These are phyloP conservation scores for Rallus crepitans DNA, from an alignment of 2,797 vertebrate species.

Conservation along the genomic window DNA sequence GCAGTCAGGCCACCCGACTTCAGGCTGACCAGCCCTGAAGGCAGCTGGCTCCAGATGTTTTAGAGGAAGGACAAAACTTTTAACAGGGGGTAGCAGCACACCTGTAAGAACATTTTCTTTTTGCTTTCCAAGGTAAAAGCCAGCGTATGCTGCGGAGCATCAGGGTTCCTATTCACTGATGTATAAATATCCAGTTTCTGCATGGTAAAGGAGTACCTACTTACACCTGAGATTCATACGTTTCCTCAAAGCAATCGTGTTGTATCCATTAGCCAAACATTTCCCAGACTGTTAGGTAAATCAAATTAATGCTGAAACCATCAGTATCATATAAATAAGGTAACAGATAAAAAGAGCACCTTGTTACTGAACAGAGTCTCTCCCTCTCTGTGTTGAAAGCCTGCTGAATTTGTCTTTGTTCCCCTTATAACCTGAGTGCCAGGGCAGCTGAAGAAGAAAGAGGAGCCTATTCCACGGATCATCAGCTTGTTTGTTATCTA, in stretches of 20 bases:
- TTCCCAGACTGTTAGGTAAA: background rate
- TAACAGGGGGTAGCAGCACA: background rate
- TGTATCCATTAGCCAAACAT: background rate
- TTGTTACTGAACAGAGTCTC: background rate
- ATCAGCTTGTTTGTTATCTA: background rate
- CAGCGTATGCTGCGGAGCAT: background rate
- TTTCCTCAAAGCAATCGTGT: background rate
- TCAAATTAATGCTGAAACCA: background rate
- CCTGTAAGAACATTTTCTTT: background rate
- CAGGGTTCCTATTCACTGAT: background rate
- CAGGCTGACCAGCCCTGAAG: background rate
- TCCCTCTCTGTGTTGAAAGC: background rate
- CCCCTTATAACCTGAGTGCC: background rate
- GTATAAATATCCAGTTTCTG: background rate
- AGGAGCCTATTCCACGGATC: background rate
- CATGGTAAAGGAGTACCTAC: background rate
- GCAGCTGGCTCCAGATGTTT: background rate
- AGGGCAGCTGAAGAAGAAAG: background rate
- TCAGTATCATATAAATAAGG: background rate
- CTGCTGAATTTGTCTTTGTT: background rate
- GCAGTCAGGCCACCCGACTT: background rate
- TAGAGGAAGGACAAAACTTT: background rate
- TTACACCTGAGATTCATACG: background rate
- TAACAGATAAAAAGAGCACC: background rate
- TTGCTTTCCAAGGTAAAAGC: background rate